phyloP scores from a whole-genome alignment of 1,140 invertebrate genomes.

The Diabrotica virgifera region DNA sequence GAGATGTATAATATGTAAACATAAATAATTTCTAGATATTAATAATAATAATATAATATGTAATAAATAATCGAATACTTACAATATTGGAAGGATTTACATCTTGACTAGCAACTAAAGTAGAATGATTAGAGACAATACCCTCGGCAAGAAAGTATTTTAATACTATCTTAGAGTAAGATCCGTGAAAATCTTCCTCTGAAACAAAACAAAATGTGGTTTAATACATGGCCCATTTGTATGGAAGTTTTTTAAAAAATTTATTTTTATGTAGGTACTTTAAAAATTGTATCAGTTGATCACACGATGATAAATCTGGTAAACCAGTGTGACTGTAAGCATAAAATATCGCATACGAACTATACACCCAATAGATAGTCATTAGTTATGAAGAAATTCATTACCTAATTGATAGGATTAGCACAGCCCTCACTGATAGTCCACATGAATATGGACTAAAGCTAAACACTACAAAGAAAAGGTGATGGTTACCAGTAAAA shows the following conservation, averaged over 20 bases:
- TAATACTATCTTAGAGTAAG: conserved; percentile 69
- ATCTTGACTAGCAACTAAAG: conserved; percentile 72
- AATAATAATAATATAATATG: conserved; percentile 5
- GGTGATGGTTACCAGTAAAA: too few relatives aligned
- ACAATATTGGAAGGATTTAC: conserved; percentile 62
- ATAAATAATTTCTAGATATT: not conserved
- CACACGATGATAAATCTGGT: too few relatives aligned
- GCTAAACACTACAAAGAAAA: too few relatives aligned
- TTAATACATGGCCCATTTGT: not conserved
- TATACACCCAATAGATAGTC: too few relatives aligned
- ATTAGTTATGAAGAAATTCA: too few relatives aligned
- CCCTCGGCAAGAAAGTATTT: conserved; percentile 85
- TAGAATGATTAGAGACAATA: conserved; percentile 64
- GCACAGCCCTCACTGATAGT: too few relatives aligned
- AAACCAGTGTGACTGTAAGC: too few relatives aligned
- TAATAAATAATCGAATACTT: conserved; percentile 44
- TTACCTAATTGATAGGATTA: too few relatives aligned
- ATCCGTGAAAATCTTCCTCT: conserved; percentile 79
- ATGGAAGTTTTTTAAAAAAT: not conserved
- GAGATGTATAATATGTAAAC: not conserved
- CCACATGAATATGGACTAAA: too few relatives aligned
- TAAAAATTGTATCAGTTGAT: not conserved
- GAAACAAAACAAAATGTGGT: conserved; percentile 41
- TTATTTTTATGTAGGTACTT: not conserved
- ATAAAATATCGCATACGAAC: too few relatives aligned